phyloP scores from a whole-genome alignment of 2,888 invertebrate species.

The Euproctis similis region DNA sequence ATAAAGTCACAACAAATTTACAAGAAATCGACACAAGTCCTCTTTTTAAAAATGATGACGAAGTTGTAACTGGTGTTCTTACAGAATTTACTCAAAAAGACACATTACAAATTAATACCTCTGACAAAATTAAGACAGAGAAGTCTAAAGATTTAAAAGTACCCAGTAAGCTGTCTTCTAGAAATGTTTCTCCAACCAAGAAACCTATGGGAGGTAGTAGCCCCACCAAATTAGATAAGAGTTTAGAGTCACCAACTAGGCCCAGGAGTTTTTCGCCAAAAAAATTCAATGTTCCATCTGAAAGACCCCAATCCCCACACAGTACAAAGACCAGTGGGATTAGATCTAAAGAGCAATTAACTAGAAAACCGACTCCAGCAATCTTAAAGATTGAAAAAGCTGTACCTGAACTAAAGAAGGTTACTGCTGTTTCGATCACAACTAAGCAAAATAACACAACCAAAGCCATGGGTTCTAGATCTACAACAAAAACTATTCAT shows the following conservation, averaged over 20 bases:
- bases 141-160: conserved; percentile 35
- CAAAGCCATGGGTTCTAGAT: conserved; percentile 36
- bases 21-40: conserved; percentile 37
- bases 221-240: conserved; percentile 30
- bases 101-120: conserved; percentile 13
- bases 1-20: conserved; percentile 41
- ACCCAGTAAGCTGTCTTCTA: conserved; percentile 38
- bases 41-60: conserved; percentile 15
- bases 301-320: conserved; percentile 56
- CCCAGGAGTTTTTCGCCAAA: conserved; percentile 56
- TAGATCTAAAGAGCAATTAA: conserved; percentile 45
- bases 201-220: conserved; percentile 27
- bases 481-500: conserved; percentile 30
- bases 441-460: conserved; percentile 42
- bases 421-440: conserved; percentile 22
- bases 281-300: conserved; percentile 39
- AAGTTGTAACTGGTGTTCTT: conserved; percentile 14
- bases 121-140: conserved; percentile 18
- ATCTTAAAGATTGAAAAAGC: conserved; percentile 44
- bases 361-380: conserved; percentile 43
- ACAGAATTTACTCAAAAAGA: conserved; percentile 21
- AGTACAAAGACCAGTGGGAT: conserved; percentile 42
- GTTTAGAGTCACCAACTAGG: conserved; percentile 37
- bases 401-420: conserved; percentile 41
- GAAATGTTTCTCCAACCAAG: conserved; percentile 55